phyloP scores from a whole-genome alignment of 2,888 invertebrate genomes.

The Orthonevra nobilis region DNA sequence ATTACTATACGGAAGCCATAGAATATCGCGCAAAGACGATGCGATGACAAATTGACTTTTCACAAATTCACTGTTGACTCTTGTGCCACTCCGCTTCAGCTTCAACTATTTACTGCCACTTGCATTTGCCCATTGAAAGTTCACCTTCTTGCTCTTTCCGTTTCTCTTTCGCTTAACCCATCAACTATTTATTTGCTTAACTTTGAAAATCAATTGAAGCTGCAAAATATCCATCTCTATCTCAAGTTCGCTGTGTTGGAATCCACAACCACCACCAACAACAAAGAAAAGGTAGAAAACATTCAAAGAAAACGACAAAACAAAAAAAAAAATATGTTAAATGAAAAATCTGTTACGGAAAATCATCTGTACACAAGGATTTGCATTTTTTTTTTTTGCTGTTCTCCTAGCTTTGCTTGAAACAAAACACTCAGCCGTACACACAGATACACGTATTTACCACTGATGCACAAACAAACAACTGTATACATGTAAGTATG shows the following conservation, averaged over 20 bases:
- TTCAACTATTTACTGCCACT: conserved; percentile 57
- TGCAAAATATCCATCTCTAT: conserved; percentile 64
- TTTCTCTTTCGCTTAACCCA: conserved; percentile 20
- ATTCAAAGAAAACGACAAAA: conserved; percentile 25
- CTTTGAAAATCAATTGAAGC: conserved; percentile 67
- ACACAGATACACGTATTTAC: conserved; percentile 43
- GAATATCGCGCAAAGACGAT: conserved; percentile 33
- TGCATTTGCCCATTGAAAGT: no score
- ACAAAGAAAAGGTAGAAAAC: conserved; percentile 1
- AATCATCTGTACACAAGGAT: conserved; percentile 57
- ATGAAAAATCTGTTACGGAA: conserved; percentile 69
- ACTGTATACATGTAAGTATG: no score
- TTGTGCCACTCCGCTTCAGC: conserved; percentile 53
- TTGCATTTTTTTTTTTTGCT: conserved; percentile 19
- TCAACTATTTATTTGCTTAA: conserved; percentile 68
- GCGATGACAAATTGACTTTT: conserved; percentile 50
- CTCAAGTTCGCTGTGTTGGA: conserved; percentile 37
- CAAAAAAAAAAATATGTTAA: conserved; percentile 53
- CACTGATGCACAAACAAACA: conserved; percentile 48
- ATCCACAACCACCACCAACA: no score
- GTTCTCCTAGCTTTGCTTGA: no score
- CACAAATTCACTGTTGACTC: conserved; percentile 48
- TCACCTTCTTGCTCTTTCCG: background rate
- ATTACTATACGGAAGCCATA: conserved; percentile 32
- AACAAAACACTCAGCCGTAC: no score